Base-by-base conservation (phyloP, 2,113 vertebrate species). In the Grantiella picta region DNA sequence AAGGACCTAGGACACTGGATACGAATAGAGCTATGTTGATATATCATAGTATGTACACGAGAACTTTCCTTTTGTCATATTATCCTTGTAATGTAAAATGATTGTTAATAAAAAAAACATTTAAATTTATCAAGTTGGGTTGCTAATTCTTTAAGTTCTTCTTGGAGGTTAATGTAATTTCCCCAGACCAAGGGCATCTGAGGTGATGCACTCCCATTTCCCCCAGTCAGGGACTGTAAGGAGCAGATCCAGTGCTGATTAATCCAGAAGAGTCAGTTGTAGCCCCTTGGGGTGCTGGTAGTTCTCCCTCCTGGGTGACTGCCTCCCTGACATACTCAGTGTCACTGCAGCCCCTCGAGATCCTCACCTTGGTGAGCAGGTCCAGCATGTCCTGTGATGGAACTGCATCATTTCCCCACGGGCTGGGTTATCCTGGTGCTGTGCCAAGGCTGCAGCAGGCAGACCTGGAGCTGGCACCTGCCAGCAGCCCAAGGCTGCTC, bases 1-100 rank as follows among this genome's bases (percentile, higher is more conserved):
- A 95, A 97, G 97, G 97, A 94, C 97, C 98, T 98, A 98, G 98
- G 98, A 98, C 98, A 98, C 98, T 98, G 98, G 98, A 98, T 98
- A 98, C 97, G 97, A 96, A 98, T 98, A 97, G 98, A 98, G 98
- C 97, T 98, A 96, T 97, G 98, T 97, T 98, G 97, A 97, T 98
- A 98, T 98, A 98, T 97, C 97, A 97, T 97, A 95, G 96, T 98
- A 97, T 98, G 98, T 98, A 98, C 95, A 96, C 98, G 6, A 97
- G 96, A 95, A 95, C 95, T 97, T 98, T 97, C 96, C 91, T 98
- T 98, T 98, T 97, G 97, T 98, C 97, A 98, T 98, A 98, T 98
- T 98, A 97, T 98, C 97, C 97, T 98, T 95, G 97, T 98, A 97
- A 98, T 98, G 97, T 98, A 98, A 98, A 97, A 96, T 97, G 97